Conservation (phyloP, 1,140 invertebrate genomes). For the Homalodisca vitripennis region DNA sequence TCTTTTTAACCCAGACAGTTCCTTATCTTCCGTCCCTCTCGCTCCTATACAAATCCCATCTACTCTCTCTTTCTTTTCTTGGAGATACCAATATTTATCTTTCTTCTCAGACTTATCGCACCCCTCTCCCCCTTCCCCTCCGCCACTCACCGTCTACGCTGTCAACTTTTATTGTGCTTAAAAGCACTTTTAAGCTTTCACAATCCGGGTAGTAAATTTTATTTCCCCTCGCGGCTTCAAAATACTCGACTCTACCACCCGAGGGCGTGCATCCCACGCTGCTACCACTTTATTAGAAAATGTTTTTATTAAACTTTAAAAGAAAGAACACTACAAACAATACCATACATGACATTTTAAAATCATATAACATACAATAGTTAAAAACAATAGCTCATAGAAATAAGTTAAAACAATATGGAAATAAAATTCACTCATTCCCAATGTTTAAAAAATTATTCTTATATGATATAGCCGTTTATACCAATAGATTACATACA, state of each 20-base stretch:
- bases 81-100: background rate
- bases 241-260: background rate
- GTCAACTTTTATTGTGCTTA: constrained; percentile 32
- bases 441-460: too few relatives aligned
- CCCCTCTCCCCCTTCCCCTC: constrained; percentile 7
- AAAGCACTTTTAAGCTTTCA: constrained; percentile 32
- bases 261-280: background rate
- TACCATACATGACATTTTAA: too few relatives aligned
- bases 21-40: too few relatives aligned
- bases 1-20: too few relatives aligned
- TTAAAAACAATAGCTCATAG: too few relatives aligned
- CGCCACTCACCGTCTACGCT: constrained; percentile 23
- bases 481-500: too few relatives aligned
- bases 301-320: too few relatives aligned
- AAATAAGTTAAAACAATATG: too few relatives aligned
- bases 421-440: too few relatives aligned
- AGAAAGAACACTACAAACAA: too few relatives aligned
- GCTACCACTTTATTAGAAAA: constrained; percentile 1
- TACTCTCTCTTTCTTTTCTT: constrained; percentile 14
- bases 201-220: constrained; percentile 30
- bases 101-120: constrained; percentile 20
- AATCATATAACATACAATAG: too few relatives aligned
- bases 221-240: constrained; percentile 16
- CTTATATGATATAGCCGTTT: too few relatives aligned
- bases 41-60: background rate